Base-by-base conservation (phyloP, 2,113 vertebrate species). In the Propithecus coquereli region DNA sequence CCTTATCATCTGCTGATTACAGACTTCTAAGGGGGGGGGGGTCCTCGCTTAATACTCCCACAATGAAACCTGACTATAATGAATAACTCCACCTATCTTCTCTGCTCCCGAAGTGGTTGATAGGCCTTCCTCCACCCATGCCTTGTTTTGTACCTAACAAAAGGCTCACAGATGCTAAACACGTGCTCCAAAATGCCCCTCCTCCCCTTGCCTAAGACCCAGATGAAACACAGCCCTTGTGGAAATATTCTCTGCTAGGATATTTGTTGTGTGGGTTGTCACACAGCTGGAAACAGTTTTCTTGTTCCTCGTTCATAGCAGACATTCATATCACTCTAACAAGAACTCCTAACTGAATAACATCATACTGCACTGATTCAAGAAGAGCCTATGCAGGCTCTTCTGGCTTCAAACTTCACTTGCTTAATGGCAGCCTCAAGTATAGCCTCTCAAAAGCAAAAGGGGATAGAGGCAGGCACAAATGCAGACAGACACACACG, bases 311-410 rank as follows among this genome's bases (percentile, higher is more conserved):
- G 18, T 79, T 94, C 10, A 0, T n/a, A 95, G 70, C 43, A 91
- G 4, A 80, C 66, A 80, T 0, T 10, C 45, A 0, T 12, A 71
- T 91, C 59, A 80, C 43, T 61, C 34, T 47, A 45, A 87, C 47
- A 83, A 93, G 59, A 45, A 34, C 37, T 90, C 68, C 52, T 32
- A 22, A 23, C 2, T 71, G 47, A 85, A 65, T 65, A 25, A 73
- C 43, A 73, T 37, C 52, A 45, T 2, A 40, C 27, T 54, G 79
- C 23, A 71, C 57, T 9, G 34, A 50, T 77, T 59, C 16, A n/a
- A 0, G 2, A 14, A 82, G 0, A 5, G 7, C 14, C 10, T 0
- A 0, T 0, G 6, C 11, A 11, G 13, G 76, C 74, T 82, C 0
- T 0, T 54, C 1, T 50, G 57, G 34, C 79, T 66, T 84, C 34